Conservation (phyloP, 2,113 vertebrate species). For the Bubalus kerabau region DNA sequence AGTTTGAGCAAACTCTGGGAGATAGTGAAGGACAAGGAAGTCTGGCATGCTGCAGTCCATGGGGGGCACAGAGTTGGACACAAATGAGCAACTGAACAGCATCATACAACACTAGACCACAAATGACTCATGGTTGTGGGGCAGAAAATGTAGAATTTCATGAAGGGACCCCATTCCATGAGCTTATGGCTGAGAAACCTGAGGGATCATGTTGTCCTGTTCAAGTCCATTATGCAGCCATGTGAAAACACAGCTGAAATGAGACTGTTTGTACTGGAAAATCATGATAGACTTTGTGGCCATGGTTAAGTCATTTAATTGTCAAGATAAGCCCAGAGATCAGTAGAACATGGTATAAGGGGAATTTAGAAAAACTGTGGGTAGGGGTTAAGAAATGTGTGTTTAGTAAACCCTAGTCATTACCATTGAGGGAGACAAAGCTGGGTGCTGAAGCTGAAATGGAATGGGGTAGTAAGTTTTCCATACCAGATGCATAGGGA, state of each 20-base stretch:
- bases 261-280: neutral
- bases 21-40: neutral
- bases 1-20: neutral
- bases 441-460: neutral
- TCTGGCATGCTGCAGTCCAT: neutral
- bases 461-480: neutral
- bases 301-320: neutral
- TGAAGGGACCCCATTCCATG: neutral
- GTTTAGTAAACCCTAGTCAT: neutral
- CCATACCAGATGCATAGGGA: neutral
- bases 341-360: neutral
- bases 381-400: neutral
- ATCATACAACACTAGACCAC: neutral
- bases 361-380: neutral
- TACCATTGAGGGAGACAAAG: neutral
- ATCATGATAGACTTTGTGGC: neutral
- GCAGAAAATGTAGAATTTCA: neutral
- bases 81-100: neutral
- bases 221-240: neutral
- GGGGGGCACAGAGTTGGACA: accelerated
- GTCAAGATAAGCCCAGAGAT: neutral
- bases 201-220: neutral
- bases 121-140: neutral
- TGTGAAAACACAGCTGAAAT: neutral
- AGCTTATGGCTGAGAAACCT: neutral